Percentiles rank a stretch among this genome's conserved stretches.
These are phyloP conservation scores for Cathartes aura DNA, from an alignment of 2,113 vertebrate genomes.

Conservation along the genomic window DNA sequence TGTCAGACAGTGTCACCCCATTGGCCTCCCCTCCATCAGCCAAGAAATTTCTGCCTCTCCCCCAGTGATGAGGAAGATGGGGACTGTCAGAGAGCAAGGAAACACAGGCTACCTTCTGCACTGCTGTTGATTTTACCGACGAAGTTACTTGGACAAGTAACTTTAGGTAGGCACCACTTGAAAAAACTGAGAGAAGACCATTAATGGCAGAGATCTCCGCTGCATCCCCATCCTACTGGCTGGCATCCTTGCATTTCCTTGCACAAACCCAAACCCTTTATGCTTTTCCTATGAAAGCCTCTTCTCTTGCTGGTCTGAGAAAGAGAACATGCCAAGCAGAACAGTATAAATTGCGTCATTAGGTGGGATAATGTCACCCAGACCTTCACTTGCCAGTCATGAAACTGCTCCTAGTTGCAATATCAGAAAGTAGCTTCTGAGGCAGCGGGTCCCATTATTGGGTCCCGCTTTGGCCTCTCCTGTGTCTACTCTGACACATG, in stretches of 20 bases:
- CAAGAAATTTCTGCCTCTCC: not conserved
- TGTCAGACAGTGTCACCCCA: rapidly evolving
- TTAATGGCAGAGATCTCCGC: not conserved
- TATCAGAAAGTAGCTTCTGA: not conserved
- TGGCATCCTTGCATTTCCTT: not conserved
- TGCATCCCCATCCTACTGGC: not conserved
- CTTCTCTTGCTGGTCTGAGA: not conserved
- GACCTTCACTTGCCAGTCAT: not conserved
- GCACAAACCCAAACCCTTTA: not conserved
- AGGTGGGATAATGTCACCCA: not conserved
- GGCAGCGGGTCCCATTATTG: not conserved
- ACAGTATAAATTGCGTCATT: rapidly evolving
- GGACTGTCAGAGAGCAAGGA: not conserved
- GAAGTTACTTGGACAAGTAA: not conserved
- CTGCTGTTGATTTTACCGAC: not conserved
- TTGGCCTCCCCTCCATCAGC: not conserved
- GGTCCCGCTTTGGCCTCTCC: not conserved
- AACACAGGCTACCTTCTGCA: not conserved
- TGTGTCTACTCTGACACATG: not conserved
- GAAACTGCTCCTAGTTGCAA: not conserved
- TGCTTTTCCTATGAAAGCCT: not conserved
- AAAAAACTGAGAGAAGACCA: not conserved
- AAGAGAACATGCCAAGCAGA: not conserved
- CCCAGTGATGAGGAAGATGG: not conserved
- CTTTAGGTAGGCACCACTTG: not conserved